Evolutionary conservation across 2,797 vertebrate genomes (phyloP), one percentile per base, ranked within the genome.

Genomic region (Pipistrellus pygmaeus): DNA sequence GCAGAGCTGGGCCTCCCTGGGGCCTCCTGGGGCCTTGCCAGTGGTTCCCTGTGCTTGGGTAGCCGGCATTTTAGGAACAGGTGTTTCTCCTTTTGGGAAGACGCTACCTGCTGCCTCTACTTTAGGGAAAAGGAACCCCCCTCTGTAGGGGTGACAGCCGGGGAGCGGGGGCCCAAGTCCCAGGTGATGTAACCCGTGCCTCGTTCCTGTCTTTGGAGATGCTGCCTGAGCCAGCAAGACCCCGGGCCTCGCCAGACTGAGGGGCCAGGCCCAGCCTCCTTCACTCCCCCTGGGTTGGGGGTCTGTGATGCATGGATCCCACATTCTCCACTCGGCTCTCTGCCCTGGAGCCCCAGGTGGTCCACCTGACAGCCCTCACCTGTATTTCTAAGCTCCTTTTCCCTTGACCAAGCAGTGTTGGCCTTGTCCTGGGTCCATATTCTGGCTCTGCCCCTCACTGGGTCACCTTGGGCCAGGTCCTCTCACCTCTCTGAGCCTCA

Each of bases 251-350:
- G 0, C 35, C n/a, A 38, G 64, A 30, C 84, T 55, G 18, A 21
- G 27, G 11, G 44, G 55, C 46, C 84, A 60, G 68, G 57, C 30
- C 5, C 7, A 21, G n/a, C 48, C 44, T 30, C 44, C 35, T n/a
- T 32, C 15, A 18, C 20, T 4, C n/a, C 4, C 20, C 0, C 32
- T 6, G 23, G 48, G 9, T 7, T 0, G 12, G 38, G 53, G 8
- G 44, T 62, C 78, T 78, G 62, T 2, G 46, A 38, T n/a, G n/a
- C 32, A 51, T 21, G 17, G 62, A 38, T 46, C 81, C 64, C 53
- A 92, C 0, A 6, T 25, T 12, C 18, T 32, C 35, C 44, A 25
- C 57, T 76, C n/a, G 9, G 0, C 60, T 38, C 0, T 14, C 69
- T 32, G 20, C 32, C 30, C 17, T 53, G 30, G 35, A 60, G 38